Evolutionary conservation across 2,113 vertebrate genomes (phyloP).

Genomic region (Entomyzon cyanotis): DNA sequence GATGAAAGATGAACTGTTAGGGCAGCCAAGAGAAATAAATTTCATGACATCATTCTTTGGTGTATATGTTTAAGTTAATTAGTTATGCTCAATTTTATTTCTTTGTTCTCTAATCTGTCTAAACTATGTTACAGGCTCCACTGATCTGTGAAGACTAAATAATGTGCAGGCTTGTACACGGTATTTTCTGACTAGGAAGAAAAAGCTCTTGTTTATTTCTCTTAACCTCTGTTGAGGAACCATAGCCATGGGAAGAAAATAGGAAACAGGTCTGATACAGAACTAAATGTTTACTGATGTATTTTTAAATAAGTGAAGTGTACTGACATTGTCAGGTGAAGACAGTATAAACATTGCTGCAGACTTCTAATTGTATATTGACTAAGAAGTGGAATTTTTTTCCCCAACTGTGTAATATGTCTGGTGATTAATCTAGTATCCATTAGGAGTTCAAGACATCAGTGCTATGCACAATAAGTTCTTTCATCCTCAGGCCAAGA

Average conservation of each 20-base stretch:
- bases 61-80: constrained; percentile 31
- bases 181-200: neutral
- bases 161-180: neutral
- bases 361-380: neutral
- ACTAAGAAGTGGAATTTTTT: neutral
- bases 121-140: constrained; percentile 34
- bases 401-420: neutral
- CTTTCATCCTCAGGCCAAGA: constrained; percentile 22
- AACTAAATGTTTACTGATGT: neutral
- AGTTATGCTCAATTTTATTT: constrained; percentile 23
- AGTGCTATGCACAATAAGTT: neutral
- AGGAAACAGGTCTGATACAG: neutral
- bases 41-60: neutral
- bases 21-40: constrained; percentile 9
- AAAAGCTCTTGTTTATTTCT: constrained; percentile 28
- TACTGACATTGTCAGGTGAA: neutral
- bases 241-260: neutral
- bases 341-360: neutral
- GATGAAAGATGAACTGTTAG: neutral
- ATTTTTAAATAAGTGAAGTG: constrained; percentile 19
- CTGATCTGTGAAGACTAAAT: constrained; percentile 52
- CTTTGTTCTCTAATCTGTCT: constrained; percentile 38
- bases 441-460: constrained; percentile 8
- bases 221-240: neutral
- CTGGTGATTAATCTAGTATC: constrained; percentile 26